These are phyloP conservation scores for Grantiella picta DNA, from an alignment of 2,113 vertebrate species.

Conservation along the genomic window DNA sequence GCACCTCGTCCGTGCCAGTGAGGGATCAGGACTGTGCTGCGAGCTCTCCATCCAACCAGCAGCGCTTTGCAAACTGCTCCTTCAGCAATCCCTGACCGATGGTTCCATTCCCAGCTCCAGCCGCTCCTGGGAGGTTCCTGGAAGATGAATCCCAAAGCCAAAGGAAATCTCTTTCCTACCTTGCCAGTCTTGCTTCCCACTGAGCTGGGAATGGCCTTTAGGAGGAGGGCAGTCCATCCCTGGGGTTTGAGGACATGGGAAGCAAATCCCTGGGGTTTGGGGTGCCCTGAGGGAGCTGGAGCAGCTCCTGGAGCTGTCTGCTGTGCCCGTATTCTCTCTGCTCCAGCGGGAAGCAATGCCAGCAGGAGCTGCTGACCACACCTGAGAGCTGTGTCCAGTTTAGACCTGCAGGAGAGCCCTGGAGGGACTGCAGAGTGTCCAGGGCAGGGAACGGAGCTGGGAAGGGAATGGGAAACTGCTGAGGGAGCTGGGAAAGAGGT, in stretches of 20 bases:
- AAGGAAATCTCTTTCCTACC: background rate
- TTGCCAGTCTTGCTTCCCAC: rapidly evolving
- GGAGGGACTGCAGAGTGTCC: background rate
- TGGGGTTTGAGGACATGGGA: background rate
- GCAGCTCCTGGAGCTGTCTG: background rate
- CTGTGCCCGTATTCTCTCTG: rapidly evolving
- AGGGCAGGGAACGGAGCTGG: background rate
- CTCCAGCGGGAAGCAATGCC: rapidly evolving
- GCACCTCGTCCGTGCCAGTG: background rate
- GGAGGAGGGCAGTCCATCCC: background rate
- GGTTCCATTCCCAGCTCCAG: background rate
- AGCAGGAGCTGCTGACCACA: background rate
- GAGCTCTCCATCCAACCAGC: background rate
- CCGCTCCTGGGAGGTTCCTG: background rate
- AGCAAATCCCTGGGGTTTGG: background rate
- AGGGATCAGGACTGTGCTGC: background rate
- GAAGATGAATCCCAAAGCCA: background rate
- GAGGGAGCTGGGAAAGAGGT: background rate
- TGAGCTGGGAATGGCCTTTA: rapidly evolving
- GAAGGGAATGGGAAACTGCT: background rate
- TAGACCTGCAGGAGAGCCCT: background rate
- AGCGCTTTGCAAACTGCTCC: background rate
- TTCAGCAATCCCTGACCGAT: background rate
- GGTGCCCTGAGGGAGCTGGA: background rate
- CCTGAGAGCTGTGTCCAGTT: background rate